A percentile compares a stretch with the other conserved stretches of the same genome.
These are phyloP conservation scores for Molossus alvarezi DNA, from an alignment of 2,797 vertebrate species.

Conservation along the genomic window DNA sequence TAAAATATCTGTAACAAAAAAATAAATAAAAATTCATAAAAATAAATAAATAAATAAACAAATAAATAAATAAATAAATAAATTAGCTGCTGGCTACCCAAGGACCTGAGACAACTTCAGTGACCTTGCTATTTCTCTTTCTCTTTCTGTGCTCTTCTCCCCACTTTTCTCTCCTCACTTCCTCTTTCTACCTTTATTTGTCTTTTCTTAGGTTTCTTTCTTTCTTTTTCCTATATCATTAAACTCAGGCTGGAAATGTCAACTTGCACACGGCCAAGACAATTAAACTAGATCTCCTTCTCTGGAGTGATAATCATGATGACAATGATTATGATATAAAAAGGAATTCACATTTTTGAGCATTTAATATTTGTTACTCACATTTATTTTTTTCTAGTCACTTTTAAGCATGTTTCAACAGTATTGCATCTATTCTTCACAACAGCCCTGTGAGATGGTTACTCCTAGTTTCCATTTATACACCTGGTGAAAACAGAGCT, in stretches of 20 bases:
- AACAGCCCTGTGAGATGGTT: not conserved
- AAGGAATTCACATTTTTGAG: conserved; percentile 29
- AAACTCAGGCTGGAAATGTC: not conserved
- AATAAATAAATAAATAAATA: too few relatives aligned
- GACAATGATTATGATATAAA: not conserved
- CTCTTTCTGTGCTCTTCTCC: not conserved
- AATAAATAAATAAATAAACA: too few relatives aligned
- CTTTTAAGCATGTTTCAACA: not conserved
- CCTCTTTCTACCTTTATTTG: not conserved
- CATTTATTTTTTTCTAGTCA: not conserved
- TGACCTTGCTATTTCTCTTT: not conserved
- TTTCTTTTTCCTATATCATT: not conserved
- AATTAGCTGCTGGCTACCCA: not conserved
- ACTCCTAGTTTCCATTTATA: not conserved
- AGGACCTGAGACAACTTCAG: not conserved
- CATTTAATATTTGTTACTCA: not conserved
- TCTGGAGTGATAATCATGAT: not conserved
- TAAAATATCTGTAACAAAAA: too few relatives aligned
- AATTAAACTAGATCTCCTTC: conserved; percentile 9
- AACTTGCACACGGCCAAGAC: not conserved
- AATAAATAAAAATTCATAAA: too few relatives aligned
- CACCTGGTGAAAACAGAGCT: not conserved
- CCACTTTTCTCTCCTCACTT: not conserved
- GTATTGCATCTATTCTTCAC: not conserved
- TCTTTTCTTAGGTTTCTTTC: not conserved